Percentiles rank a stretch among this genome's conserved stretches.
Evolutionary conservation across 2,888 invertebrate species (phyloP).

Genomic region (Synergus laeviventris): DNA sequence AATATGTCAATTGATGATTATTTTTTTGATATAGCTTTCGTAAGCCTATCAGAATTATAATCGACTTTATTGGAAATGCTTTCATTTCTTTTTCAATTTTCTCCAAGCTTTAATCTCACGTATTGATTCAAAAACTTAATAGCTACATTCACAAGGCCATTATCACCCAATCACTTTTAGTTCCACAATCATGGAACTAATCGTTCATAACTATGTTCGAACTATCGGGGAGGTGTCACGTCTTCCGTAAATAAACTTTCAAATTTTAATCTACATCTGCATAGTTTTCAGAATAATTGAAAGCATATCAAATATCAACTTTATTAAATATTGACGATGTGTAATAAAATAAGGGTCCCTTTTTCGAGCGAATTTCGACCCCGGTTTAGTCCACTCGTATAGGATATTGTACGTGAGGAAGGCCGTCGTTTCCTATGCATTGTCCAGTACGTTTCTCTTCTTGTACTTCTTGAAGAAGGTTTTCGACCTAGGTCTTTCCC

Average conservation of each 20-base stretch:
- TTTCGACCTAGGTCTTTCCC: conserved; percentile 18
- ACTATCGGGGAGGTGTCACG: too few species aligned
- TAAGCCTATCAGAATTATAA: neutral
- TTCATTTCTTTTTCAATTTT: neutral
- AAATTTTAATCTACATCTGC: too few species aligned
- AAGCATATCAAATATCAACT: too few species aligned
- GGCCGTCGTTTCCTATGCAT: conserved; percentile 60
- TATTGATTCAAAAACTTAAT: conserved; percentile 45
- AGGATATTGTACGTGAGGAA: conserved; percentile 48
- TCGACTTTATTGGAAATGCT: conserved; percentile 8
- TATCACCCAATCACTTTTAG: conserved; percentile 1
- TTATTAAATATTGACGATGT: conserved; percentile 57
- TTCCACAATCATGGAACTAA: neutral
- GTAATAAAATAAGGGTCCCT: conserved; percentile 56
- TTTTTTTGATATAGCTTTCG: neutral
- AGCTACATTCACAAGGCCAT: too few species aligned
- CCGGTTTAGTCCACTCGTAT: conserved; percentile 41
- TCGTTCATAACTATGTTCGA: too few species aligned
- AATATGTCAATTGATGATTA: conserved; percentile 5
- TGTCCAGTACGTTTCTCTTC: conserved; percentile 53
- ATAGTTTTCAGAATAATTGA: neutral
- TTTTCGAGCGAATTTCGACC: conserved; percentile 43
- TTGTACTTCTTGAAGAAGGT: conserved; percentile 16
- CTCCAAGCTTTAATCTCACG: neutral
- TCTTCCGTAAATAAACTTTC: too few species aligned